Conservation (phyloP, 2,113 vertebrate genomes). For the Cochlearius cochlearius region DNA sequence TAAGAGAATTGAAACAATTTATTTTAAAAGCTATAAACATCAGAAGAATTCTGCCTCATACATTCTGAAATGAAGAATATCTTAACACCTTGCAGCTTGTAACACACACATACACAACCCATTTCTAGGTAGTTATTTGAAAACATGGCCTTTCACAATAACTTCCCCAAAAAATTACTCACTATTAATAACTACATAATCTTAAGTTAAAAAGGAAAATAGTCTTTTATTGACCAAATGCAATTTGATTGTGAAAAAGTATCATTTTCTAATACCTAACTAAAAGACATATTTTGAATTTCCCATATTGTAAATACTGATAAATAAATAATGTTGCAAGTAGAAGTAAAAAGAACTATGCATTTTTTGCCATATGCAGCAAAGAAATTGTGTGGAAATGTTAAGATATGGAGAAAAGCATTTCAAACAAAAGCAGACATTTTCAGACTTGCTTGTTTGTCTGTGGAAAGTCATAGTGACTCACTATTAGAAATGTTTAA, state of each 20-base stretch:
- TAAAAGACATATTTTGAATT: neutral
- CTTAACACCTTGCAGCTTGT: neutral
- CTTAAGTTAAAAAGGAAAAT: neutral
- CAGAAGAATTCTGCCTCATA: conserved; percentile 1
- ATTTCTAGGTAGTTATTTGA: neutral
- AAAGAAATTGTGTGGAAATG: neutral
- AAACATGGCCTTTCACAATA: neutral
- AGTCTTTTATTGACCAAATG: neutral
- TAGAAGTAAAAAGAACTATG: neutral
- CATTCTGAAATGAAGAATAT: neutral
- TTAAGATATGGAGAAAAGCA: neutral
- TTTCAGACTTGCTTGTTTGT: neutral
- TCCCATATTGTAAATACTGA: neutral
- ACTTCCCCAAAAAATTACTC: neutral
- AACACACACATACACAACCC: neutral
- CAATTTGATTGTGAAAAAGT: neutral
- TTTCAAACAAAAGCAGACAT: neutral
- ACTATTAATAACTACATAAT: neutral
- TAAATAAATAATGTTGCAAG: neutral
- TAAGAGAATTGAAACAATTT: conserved; percentile 54
- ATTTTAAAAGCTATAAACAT: conserved; percentile 61
- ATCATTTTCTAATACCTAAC: neutral
- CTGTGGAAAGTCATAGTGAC: neutral
- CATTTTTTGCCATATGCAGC: neutral
- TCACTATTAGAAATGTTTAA: neutral